Percentiles rank a stretch among this genome's conserved stretches.
phyloP scores from a whole-genome alignment of 2,888 invertebrate genomes.

The Diaphora mendica region DNA sequence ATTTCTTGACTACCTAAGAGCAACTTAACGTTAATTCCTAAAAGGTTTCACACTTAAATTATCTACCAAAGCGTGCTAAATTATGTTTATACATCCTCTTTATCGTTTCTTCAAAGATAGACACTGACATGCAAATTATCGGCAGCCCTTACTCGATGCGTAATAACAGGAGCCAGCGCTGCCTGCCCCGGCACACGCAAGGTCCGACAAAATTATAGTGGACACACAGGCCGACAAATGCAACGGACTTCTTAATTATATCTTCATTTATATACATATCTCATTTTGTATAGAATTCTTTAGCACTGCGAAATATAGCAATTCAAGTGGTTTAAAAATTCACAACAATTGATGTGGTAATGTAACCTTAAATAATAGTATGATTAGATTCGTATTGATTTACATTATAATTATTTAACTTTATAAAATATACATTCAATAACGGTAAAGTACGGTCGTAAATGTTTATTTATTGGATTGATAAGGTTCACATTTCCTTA shows the following conservation, averaged over 20 bases:
- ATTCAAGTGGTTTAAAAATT: no score
- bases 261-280: background rate
- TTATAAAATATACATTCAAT: background rate
- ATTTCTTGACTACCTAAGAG: background rate
- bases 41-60: background rate
- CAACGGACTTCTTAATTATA: background rate
- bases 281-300: background rate
- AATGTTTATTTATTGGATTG: background rate
- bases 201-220: slow-evolving; percentile 68
- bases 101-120: slow-evolving; percentile 36
- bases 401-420: background rate
- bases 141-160: slow-evolving; percentile 65
- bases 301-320: no score
- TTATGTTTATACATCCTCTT: background rate
- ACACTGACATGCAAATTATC: slow-evolving; percentile 72
- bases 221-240: slow-evolving; percentile 58
- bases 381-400: no score
- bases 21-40: background rate
- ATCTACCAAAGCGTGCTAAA: background rate
- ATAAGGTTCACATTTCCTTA: background rate
- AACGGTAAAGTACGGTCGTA: background rate
- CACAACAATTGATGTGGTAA: background rate
- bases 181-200: slow-evolving; percentile 73
- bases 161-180: slow-evolving; percentile 74
- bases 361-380: background rate